phyloP scores from a whole-genome alignment of 2,113 vertebrate species.

The Papio anubis region DNA sequence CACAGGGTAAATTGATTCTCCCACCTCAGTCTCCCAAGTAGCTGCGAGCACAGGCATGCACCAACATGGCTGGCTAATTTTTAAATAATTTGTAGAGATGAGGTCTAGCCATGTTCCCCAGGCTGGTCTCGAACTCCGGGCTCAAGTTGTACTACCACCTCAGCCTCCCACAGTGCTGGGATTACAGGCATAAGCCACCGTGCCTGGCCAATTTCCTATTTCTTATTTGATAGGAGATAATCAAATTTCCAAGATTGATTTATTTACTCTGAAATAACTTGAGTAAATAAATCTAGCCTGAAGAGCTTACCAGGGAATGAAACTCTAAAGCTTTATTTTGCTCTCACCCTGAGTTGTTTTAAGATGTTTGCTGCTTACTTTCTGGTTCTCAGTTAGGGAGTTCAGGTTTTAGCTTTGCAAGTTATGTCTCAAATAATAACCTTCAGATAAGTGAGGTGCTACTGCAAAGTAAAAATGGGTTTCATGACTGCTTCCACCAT shows the following conservation, averaged over 20 bases:
- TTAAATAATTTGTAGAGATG: background rate
- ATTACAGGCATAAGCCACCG: background rate
- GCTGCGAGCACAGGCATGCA: background rate
- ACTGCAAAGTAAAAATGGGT: background rate
- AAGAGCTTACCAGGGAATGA: background rate
- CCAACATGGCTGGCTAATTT: background rate
- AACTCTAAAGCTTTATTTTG: background rate
- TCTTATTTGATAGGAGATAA: background rate
- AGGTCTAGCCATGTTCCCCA: background rate
- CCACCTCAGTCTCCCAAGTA: background rate
- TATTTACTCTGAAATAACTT: background rate
- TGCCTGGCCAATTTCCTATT: background rate
- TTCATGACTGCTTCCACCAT: background rate
- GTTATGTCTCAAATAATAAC: background rate
- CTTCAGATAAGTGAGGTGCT: background rate
- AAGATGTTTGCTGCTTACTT: background rate
- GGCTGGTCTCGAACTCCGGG: background rate
- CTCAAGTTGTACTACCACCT: background rate
- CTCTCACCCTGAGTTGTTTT: background rate
- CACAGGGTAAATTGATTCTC: background rate
- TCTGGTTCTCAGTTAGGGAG: background rate
- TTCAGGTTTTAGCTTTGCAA: background rate
- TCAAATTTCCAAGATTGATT: background rate
- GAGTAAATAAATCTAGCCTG: background rate
- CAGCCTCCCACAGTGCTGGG: background rate